Percentiles rank a stretch among this genome's conserved stretches.
phyloP scores from a whole-genome alignment of 1,140 invertebrate species.

The Drosophila mojavensis region DNA sequence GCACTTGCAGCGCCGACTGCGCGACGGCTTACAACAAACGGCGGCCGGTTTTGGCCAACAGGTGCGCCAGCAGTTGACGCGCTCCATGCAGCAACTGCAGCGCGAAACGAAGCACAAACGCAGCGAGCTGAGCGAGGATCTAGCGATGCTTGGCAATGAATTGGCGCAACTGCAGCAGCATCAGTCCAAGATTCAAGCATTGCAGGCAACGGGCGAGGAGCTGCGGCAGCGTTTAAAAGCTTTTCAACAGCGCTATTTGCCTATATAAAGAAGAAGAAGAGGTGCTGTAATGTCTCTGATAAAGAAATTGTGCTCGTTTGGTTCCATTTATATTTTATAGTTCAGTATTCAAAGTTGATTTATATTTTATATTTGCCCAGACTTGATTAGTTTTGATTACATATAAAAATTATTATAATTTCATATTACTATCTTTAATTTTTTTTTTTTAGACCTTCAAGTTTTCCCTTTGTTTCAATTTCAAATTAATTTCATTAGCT shows the following conservation, averaged over 20 bases:
- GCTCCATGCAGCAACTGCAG: conserved; percentile 3
- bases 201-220: conserved; percentile 4
- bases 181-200: conserved; percentile 14
- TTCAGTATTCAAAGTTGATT: not conserved
- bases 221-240: conserved; percentile 33
- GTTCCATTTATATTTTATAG: conserved; percentile 4
- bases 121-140: conserved; percentile 8
- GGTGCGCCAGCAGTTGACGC: conserved; percentile 84
- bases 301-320: too few species aligned
- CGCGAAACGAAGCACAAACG: not conserved
- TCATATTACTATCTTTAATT: too few species aligned
- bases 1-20: conserved; percentile 96
- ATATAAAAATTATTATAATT: too few species aligned
- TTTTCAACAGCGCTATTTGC: conserved; percentile 46
- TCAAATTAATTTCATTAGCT: not conserved
- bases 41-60: conserved; percentile 99
- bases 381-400: too few species aligned
- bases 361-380: not conserved
- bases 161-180: conserved; percentile 2
- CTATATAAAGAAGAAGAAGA: not conserved
- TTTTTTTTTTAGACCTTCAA: not conserved
- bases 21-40: conserved; percentile 95
- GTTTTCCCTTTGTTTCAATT: not conserved
- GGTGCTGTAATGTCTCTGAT: conserved; percentile 1
- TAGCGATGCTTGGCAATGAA: not conserved